Conservation (phyloP, 2,797 vertebrate genomes). For the Rallus crepitans region DNA sequence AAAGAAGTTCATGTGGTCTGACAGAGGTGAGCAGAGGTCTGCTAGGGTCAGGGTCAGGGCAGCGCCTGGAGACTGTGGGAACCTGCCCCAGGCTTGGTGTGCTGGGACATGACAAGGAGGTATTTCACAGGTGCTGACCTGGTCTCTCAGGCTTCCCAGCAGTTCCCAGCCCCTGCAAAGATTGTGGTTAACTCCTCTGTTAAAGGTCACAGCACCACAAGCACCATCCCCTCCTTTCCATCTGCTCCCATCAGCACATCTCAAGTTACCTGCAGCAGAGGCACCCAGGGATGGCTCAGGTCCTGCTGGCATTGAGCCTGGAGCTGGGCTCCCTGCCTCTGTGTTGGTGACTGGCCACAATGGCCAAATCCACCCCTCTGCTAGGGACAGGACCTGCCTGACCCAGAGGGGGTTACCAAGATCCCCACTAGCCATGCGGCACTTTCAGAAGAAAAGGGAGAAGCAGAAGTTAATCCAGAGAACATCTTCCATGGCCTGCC, state of each 20-base stretch:
- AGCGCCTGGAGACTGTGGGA: neutral
- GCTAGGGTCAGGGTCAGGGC: neutral
- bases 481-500: neutral
- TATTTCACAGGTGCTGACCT: neutral
- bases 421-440: neutral
- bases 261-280: neutral
- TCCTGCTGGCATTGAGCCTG: neutral
- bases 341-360: accelerated
- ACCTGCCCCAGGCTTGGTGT: neutral
- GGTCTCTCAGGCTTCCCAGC: neutral
- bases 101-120: neutral
- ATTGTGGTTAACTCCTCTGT: neutral
- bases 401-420: neutral
- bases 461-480: neutral
- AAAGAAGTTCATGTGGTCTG: neutral
- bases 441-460: neutral
- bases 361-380: neutral
- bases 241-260: neutral
- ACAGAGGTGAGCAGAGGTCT: neutral
- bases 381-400: neutral
- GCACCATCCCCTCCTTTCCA: neutral
- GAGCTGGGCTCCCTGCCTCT: neutral
- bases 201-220: neutral
- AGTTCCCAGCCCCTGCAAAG: neutral
- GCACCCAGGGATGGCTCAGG: neutral